Evolutionary conservation across 1,140 invertebrate species (phyloP).

Genomic region (Tachypleus tridentatus): DNA sequence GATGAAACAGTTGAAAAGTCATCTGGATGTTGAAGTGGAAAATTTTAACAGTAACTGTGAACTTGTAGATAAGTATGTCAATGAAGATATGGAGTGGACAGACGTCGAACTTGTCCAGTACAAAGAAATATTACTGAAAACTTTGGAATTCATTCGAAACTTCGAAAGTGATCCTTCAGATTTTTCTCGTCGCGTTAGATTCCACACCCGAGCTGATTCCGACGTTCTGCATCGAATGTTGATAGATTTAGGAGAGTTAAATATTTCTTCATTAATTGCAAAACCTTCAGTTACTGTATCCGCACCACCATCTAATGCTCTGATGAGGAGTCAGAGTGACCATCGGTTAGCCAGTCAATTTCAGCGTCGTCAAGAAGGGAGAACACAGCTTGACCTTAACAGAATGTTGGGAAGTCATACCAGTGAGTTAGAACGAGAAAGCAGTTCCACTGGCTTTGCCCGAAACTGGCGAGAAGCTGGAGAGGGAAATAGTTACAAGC

Average conservation of each 20-base stretch:
- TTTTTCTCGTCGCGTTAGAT: conserved; percentile 68
- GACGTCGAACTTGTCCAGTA: conserved; percentile 59
- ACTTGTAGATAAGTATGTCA: conserved; percentile 83
- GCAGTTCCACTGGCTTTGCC: neutral
- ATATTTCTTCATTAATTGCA: conserved; percentile 39
- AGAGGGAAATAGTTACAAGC: conserved; percentile 4
- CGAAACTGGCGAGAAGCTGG: neutral
- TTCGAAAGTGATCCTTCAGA: conserved; percentile 80
- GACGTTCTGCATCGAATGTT: conserved; percentile 75
- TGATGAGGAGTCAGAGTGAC: conserved; percentile 87
- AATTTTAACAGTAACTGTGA: conserved; percentile 93
- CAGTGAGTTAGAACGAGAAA: neutral
- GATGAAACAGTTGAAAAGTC: conserved; percentile 74
- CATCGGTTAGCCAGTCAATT: conserved; percentile 80
- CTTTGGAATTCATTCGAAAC: conserved; percentile 76
- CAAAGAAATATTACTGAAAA: conserved; percentile 87
- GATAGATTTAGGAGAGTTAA: conserved; percentile 72
- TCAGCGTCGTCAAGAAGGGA: conserved; percentile 31
- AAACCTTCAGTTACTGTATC: conserved; percentile 8
- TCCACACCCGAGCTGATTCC: conserved; percentile 74
- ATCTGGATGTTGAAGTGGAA: conserved; percentile 77
- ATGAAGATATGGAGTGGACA: conserved; percentile 46
- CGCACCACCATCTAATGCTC: conserved; percentile 26
- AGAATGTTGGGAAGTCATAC: neutral
- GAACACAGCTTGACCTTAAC: neutral